Percentiles rank a stretch among this genome's conserved stretches.
These are phyloP conservation scores for Tenthredo distinguenda DNA, from an alignment of 2,888 invertebrate species.

Conservation along the genomic window DNA sequence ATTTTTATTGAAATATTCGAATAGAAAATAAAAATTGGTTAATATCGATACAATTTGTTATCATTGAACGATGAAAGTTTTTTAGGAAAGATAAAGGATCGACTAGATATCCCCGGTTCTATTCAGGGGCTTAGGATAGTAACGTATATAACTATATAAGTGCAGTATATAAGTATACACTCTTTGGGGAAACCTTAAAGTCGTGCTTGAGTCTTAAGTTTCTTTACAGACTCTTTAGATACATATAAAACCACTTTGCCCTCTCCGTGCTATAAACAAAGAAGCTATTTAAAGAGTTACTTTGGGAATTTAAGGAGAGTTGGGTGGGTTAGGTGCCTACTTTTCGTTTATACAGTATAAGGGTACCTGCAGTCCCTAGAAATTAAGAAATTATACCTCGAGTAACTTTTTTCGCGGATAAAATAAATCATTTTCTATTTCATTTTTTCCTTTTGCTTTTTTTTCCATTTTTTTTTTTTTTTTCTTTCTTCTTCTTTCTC, in stretches of 20 bases:
- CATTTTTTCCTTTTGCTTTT: background rate
- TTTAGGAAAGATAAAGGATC: background rate
- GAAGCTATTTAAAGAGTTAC: conserved; percentile 52
- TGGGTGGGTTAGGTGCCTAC: conserved; percentile 15
- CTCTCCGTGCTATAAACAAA: conserved; percentile 48
- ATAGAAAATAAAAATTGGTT: background rate
- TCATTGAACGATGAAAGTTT: background rate
- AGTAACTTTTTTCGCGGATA: background rate
- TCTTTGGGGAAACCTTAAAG: conserved; percentile 32
- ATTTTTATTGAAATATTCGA: too few relatives aligned
- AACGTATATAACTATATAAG: background rate
- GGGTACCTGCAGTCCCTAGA: background rate
- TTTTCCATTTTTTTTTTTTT: background rate
- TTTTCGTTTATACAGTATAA: conserved; percentile 13
- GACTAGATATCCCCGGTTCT: background rate
- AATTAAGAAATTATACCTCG: background rate
- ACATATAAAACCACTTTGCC: conserved; percentile 52
- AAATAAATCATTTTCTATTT: background rate
- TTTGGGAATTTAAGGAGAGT: conserved; percentile 44
- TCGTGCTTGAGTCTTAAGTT: conserved; percentile 47
- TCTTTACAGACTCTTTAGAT: conserved; percentile 49
- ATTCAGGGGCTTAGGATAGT: background rate
- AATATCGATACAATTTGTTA: background rate
- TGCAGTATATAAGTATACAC: conserved; percentile 9
- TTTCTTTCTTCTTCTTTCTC: background rate